Evolutionary conservation across 2,888 invertebrate genomes (phyloP), one percentile per base, ranked within the genome.

Genomic region (Bhutanitis thaidina): DNA sequence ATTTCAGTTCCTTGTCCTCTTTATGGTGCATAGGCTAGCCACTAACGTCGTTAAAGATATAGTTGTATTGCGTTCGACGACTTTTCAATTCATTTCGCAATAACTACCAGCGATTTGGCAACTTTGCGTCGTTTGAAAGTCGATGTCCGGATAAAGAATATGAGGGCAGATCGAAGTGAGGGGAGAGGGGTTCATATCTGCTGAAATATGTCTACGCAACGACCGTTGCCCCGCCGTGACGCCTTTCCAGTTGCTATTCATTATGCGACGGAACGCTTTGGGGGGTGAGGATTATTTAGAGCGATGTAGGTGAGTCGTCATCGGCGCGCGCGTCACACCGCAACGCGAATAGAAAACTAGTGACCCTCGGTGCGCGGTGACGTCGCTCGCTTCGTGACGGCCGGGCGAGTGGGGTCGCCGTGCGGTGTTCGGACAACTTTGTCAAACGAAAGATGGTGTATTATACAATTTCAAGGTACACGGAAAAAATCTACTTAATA

Each of bases 321-420:
- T 66, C 64, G 73, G 74, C 80, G 76, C 77, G 82, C 82, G 87
- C 87, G 87, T 87, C 85, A 87, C 80, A 59, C 57, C 62, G 58
- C 60, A 75, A 82, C 85, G 73, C 80, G 82, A 85, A 87, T 87
- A 87, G 86, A 81, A 80, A 80, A 74, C 67, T 71, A 65, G 75
- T 82, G 84, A 81, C 82, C 83, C 84, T 84, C 84, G 76, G 56
- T 58, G 60, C 54, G 60, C 54, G 60, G 69, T 81, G 82, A 84
- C 82, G 82, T 73, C 71, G 66, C 64, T 51, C 59, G 61, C 64
- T 65, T 49, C 20, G 69, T 77, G 75, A 80, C 77, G 74, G 69
- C 67, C 65, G 61, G 61, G 69, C 74, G 74, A 72, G 71, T 74
- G 74, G 20, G 12, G 38, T 12, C 16, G 37, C 29, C n/a, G 30